Conservation (phyloP, 92 coral and sea anemone genomes). For the Scolanthus callimorphus region DNA sequence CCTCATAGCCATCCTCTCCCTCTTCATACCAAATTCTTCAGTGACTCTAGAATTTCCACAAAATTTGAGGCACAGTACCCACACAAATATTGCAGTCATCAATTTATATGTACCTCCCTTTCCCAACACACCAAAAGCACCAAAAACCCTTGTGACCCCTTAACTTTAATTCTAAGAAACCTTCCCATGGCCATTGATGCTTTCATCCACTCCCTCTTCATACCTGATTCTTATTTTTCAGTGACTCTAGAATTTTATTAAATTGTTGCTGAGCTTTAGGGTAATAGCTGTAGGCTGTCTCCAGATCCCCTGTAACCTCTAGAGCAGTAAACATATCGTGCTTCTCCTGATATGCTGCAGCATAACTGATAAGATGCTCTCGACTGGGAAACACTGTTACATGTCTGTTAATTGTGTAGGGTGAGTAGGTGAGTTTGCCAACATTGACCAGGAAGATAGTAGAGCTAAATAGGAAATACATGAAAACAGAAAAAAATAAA, state of each 20-base stretch:
- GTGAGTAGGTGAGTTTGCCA: constrained; percentile 66
- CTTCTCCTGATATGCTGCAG: constrained; percentile 72
- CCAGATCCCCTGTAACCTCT: constrained; percentile 57
- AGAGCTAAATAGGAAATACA: constrained; percentile 59
- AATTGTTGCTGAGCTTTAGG: constrained; percentile 54
- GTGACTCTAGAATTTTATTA: constrained; percentile 30
- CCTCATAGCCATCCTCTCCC: too few relatives aligned
- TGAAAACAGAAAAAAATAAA: too few relatives aligned
- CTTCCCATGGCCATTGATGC: too few relatives aligned
- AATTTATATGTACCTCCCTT: too few relatives aligned
- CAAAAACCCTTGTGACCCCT: too few relatives aligned
- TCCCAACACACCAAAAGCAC: too few relatives aligned
- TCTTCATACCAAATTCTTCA: too few relatives aligned
- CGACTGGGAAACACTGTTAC: constrained; percentile 60
- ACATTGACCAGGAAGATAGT: constrained; percentile 72
- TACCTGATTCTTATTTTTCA: too few relatives aligned
- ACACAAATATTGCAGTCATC: not conserved
- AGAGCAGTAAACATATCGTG: constrained; percentile 78
- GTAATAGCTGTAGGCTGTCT: constrained; percentile 59
- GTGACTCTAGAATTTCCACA: too few relatives aligned
- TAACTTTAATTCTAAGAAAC: too few relatives aligned
- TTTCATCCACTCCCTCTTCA: too few relatives aligned
- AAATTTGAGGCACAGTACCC: too few relatives aligned
- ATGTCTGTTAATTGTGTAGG: constrained; percentile 60
- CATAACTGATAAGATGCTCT: constrained; percentile 60